phyloP scores from a whole-genome alignment of 2,797 vertebrate species.

The Melanotaenia pygmaea region DNA sequence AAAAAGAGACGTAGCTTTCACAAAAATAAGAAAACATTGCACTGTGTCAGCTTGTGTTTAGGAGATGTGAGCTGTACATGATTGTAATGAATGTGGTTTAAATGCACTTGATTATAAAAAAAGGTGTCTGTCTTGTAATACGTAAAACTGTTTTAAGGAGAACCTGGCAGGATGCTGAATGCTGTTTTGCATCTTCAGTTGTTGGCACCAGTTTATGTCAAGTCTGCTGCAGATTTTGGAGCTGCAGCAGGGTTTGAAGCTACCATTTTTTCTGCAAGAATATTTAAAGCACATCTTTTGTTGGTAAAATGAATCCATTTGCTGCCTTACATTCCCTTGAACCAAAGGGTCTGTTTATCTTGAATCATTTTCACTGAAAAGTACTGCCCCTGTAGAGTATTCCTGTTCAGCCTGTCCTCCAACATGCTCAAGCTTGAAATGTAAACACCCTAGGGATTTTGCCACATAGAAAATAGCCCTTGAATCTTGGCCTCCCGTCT shows the following conservation, averaged over 20 bases:
- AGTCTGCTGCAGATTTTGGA: slow-evolving; percentile 31
- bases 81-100: background rate
- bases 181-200: background rate
- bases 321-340: background rate
- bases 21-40: background rate
- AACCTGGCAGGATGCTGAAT: background rate
- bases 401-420: slow-evolving; percentile 9
- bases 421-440: slow-evolving; percentile 31
- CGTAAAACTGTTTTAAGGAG: background rate
- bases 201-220: slow-evolving; percentile 2
- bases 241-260: background rate
- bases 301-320: background rate
- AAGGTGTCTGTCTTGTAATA: background rate
- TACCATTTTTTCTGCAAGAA: slow-evolving; percentile 8
- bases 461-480: slow-evolving; percentile 52
- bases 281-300: slow-evolving; percentile 18
- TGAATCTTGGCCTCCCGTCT: slow-evolving; percentile 10
- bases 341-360: slow-evolving; percentile 15
- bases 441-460: slow-evolving; percentile 39
- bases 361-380: slow-evolving; percentile 25
- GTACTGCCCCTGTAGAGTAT: slow-evolving; percentile 38
- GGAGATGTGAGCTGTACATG: background rate
- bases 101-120: background rate
- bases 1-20: background rate
- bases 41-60: background rate